These are phyloP conservation scores for Cephalotes varians DNA, from an alignment of 2,888 invertebrate species.

Conservation along the genomic window DNA sequence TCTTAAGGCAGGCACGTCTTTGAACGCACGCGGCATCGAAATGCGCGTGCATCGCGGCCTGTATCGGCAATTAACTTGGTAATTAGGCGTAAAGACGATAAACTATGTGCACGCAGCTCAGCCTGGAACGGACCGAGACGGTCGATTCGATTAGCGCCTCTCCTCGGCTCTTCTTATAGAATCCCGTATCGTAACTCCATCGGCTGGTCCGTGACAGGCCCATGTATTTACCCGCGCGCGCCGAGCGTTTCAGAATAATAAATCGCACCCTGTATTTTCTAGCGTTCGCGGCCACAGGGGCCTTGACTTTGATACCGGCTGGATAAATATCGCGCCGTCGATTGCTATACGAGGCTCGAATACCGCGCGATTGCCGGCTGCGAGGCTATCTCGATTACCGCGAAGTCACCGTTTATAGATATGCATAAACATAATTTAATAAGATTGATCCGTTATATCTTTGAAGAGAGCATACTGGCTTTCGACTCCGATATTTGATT, in stretches of 20 bases:
- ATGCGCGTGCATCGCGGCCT: conserved; percentile 16
- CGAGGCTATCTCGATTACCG: conserved; percentile 21
- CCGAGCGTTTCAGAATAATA: conserved; percentile 60
- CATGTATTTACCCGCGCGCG: conserved; percentile 58
- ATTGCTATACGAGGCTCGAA: conserved; percentile 46
- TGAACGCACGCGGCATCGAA: conserved; percentile 19
- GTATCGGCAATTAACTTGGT: conserved; percentile 67
- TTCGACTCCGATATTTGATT: background rate
- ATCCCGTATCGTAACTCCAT: conserved; percentile 65
- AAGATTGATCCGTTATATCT: conserved; percentile 8
- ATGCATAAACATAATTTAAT: conserved; percentile 27
- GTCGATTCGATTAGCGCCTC: conserved; percentile 59
- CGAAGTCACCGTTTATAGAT: conserved; percentile 21
- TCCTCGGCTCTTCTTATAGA: conserved; percentile 53
- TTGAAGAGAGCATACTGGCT: no score
- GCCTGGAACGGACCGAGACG: conserved; percentile 15
- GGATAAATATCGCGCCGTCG: conserved; percentile 59
- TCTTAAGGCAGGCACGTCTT: background rate
- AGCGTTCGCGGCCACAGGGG: conserved; percentile 29
- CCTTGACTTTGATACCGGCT: conserved; percentile 44
- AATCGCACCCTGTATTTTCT: conserved; percentile 59
- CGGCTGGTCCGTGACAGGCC: conserved; percentile 47
- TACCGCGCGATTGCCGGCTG: conserved; percentile 7
- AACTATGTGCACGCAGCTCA: conserved; percentile 46
- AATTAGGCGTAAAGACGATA: conserved; percentile 75